Conservation (phyloP, 2,797 vertebrate species). For the Zalophus californianus region DNA sequence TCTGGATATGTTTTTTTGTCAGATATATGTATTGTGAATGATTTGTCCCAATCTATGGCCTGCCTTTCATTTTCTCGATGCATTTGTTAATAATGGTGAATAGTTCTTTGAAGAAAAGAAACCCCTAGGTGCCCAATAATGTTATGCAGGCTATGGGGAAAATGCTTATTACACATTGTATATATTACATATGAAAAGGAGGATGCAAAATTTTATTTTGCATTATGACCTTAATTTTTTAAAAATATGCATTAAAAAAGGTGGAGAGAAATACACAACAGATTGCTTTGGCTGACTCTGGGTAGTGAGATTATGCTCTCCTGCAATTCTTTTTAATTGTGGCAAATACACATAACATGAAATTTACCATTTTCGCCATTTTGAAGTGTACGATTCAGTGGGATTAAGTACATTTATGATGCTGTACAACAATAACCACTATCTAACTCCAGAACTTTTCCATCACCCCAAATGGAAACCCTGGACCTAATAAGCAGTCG, state of each 20-base stretch:
- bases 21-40: not conserved
- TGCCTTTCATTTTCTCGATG: conserved; percentile 6
- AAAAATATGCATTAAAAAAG: not conserved
- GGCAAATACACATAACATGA: not conserved
- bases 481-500: not conserved
- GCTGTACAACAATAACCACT: not conserved
- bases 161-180: not conserved
- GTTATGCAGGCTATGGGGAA: not conserved
- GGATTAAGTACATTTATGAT: not conserved
- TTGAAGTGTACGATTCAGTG: not conserved
- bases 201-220: not conserved
- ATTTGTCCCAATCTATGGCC: not conserved
- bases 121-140: not conserved
- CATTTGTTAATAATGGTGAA: not conserved
- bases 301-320: not conserved
- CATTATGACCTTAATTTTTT: not conserved
- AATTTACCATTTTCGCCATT: not conserved
- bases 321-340: not conserved
- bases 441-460: not conserved
- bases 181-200: not conserved
- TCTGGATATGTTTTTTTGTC: not conserved
- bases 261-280: not conserved
- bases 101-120: conserved; percentile 14
- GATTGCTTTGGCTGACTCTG: not conserved
- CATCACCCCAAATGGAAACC: not conserved